Evolutionary conservation across 2,797 vertebrate genomes (phyloP).

Genomic region (Tinamus major): DNA sequence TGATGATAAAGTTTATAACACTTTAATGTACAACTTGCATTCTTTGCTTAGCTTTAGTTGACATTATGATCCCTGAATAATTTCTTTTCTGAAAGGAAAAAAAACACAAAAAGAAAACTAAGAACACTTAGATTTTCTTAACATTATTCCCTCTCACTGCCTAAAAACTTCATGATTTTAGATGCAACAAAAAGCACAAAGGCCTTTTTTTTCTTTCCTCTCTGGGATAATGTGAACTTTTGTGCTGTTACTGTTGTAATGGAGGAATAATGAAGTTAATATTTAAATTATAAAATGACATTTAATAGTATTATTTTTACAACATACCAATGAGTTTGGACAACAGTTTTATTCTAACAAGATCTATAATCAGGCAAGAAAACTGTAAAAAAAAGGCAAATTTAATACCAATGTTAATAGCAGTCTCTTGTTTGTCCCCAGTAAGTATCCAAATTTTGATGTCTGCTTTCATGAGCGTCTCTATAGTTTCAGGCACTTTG

Average conservation of each 20-base stretch:
- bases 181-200: background rate
- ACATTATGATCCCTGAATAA: background rate
- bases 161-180: background rate
- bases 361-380: background rate
- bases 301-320: background rate
- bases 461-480: constrained; percentile 97
- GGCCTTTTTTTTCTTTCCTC: background rate
- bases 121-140: background rate
- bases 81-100: background rate
- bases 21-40: background rate
- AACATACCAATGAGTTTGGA: background rate
- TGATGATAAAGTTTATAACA: background rate
- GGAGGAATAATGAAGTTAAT: background rate
- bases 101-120: background rate
- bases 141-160: background rate
- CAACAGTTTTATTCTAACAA: background rate
- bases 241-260: background rate
- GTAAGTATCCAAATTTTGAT: constrained; percentile 99
- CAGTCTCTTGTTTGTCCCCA: constrained; percentile 98
- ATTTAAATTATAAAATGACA: background rate
- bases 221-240: background rate
- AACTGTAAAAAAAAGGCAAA: background rate
- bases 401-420: constrained; percentile 95
- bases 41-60: background rate
- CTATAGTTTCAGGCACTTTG: constrained; percentile 97